phyloP scores from a whole-genome alignment of 2,888 invertebrate species.

The Lapara coniferarum region DNA sequence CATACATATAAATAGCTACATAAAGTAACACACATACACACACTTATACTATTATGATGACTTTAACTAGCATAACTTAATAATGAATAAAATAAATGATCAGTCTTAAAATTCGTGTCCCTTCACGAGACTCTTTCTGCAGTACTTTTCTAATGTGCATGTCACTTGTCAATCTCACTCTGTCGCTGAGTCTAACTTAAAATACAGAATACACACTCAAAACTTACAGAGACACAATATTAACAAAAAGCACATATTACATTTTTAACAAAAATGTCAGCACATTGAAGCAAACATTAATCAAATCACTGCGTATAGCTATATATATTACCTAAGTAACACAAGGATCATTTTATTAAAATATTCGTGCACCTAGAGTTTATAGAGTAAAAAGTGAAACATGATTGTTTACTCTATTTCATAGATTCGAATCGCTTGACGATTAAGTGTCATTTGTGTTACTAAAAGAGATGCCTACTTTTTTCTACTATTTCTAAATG shows the following conservation, averaged over 20 bases:
- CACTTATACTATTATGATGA: conserved; percentile 69
- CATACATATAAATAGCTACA: conserved; percentile 67
- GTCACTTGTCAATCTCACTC: conserved; percentile 62
- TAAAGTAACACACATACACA: conserved; percentile 57
- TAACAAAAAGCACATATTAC: conserved; percentile 77
- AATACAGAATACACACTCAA: conserved; percentile 57
- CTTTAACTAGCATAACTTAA: conserved; percentile 78
- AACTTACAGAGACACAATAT: conserved; percentile 68
- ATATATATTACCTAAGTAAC: conserved; percentile 52
- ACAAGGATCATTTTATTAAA: conserved; percentile 40
- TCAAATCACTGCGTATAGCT: conserved; percentile 56
- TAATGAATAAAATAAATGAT: conserved; percentile 81
- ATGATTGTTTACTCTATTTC: conserved; percentile 44
- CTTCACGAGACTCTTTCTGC: conserved; percentile 57
- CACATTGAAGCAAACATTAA: conserved; percentile 67
- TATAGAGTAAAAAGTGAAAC: conserved; percentile 43
- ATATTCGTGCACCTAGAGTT: conserved; percentile 51
- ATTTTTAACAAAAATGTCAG: conserved; percentile 68
- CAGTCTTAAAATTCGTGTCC: conserved; percentile 78
- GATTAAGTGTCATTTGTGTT: conserved; percentile 59
- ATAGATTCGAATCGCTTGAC: conserved; percentile 35
- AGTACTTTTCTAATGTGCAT: conserved; percentile 49
- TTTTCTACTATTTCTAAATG: conserved; percentile 48
- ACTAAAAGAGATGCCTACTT: conserved; percentile 51
- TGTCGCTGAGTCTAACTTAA: conserved; percentile 79